Evolutionary conservation across 2,797 vertebrate genomes (phyloP), one percentile per base, ranked within the genome.

Genomic region (Neomorphus geoffroyi): DNA sequence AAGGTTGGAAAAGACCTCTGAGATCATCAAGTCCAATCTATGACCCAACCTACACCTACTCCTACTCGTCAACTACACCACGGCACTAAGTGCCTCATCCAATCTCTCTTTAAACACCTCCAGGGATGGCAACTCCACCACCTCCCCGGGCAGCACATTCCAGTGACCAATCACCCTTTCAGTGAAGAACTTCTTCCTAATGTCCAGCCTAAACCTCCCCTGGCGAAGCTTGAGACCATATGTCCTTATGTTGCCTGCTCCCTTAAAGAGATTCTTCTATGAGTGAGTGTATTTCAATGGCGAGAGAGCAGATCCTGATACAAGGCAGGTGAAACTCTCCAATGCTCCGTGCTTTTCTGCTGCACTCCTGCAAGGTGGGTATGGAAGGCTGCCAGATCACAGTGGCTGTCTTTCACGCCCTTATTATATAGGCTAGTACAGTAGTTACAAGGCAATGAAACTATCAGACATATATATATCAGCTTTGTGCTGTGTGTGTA

Each of bases 371-470:
- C 43, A 84, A 84, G 58, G 33, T 73, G 37, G 23, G 11, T 56
- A 57, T 84, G 90, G 90, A 80, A 94, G 33, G 53, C 60, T 92
- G 90, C 73, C 90, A 88, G 21, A 19, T 75, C 75, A 39, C 61
- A 32, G 70, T 46, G 67, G 70, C n/a, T 90, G 33, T 18, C 33
- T 75, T 87, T 92, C 67, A 85, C 0, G 0, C 9, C 57, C 51
- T 60, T 73, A 53, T 74, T 90, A 41, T 39, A 28, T 23, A 66
- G 32, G 19, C 85, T 88, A 79, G 69, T 93, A 37, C 18, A 62
- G 56, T 5, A 92, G 75, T 89, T 92, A 89, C 65, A 86, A 93
- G 46, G 61, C 72, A 94, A 22, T 75, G 89, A 66, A 93, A 54
- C 69, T 72, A 91, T 95, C 84, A 87, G 65, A 51, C 0, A 3